Percentiles rank a stretch among this genome's conserved stretches.
Conservation (phyloP, 2,113 vertebrate species). For the Leiothrix lutea region DNA sequence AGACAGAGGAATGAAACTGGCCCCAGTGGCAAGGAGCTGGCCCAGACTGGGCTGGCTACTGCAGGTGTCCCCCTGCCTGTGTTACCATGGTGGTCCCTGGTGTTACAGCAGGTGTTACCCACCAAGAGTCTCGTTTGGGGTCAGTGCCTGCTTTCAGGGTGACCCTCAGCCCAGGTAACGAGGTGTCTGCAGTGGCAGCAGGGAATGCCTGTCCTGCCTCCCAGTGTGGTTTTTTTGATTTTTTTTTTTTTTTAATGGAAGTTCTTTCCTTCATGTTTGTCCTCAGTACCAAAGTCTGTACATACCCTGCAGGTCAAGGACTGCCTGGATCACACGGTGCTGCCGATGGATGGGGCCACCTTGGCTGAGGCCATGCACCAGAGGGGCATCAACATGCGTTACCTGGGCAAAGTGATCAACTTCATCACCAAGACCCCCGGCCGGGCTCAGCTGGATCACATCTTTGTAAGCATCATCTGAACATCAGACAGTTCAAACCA, state of each 20-base stretch:
- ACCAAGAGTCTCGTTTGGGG: background rate
- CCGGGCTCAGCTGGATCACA: conserved; percentile 87
- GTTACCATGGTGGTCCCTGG: background rate
- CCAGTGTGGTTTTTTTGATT: too few species aligned
- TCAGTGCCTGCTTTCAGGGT: background rate
- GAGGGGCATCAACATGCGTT: conserved; percentile 94
- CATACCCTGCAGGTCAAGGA: conserved; percentile 86
- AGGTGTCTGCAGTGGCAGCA: background rate
- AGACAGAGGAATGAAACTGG: background rate
- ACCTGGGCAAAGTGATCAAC: conserved; percentile 88
- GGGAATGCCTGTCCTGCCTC: background rate
- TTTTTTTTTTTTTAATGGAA: background rate
- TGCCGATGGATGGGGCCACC: conserved; percentile 94
- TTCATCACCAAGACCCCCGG: conserved; percentile 86
- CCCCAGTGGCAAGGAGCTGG: background rate
- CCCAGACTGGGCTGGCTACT: background rate
- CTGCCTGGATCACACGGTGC: conserved; percentile 90
- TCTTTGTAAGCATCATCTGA: conserved; percentile 82
- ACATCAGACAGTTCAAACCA: background rate
- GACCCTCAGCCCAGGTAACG: rapidly evolving
- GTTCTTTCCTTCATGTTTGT: background rate
- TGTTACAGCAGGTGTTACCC: background rate
- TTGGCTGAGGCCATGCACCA: conserved; percentile 93
- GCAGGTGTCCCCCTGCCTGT: background rate
- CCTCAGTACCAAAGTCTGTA: background rate